Percentiles rank a stretch among this genome's conserved stretches.
Evolutionary conservation across 2,888 invertebrate genomes (phyloP).

Genomic region (Drosophila maculinotata): DNA sequence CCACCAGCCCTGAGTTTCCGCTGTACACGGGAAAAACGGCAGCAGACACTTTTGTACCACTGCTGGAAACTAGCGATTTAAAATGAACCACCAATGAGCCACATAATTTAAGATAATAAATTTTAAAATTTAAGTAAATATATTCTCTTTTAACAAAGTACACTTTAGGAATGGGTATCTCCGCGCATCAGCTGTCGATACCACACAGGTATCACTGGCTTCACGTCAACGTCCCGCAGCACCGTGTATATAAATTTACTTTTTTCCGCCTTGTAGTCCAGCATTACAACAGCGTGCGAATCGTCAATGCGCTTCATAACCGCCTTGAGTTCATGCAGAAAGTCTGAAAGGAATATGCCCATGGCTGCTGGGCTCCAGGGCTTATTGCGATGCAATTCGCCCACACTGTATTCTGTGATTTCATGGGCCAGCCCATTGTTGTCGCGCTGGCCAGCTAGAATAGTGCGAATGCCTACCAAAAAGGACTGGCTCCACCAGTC

Average conservation of each 20-base stretch:
- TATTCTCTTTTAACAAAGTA: background rate
- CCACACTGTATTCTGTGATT: slow-evolving; percentile 32
- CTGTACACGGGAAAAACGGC: slow-evolving; percentile 21
- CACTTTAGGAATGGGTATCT: background rate
- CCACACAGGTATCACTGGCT: slow-evolving; percentile 54
- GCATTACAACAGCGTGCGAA: slow-evolving; percentile 32
- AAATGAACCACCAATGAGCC: slow-evolving; percentile 37
- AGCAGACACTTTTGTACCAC: slow-evolving; percentile 37
- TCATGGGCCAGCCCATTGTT: slow-evolving; percentile 24
- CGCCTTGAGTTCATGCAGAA: slow-evolving; percentile 40
- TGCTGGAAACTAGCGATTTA: slow-evolving; percentile 60
- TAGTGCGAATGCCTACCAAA: slow-evolving; percentile 53
- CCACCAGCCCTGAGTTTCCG: slow-evolving; percentile 34
- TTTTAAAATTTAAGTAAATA: slow-evolving; percentile 9
- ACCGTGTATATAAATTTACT: slow-evolving; percentile 25
- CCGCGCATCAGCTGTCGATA: slow-evolving; percentile 41
- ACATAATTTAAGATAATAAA: background rate
- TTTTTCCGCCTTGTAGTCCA: slow-evolving; percentile 28
- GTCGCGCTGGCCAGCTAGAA: slow-evolving; percentile 53
- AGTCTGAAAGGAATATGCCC: slow-evolving; percentile 45
- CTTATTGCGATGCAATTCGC: slow-evolving; percentile 34
- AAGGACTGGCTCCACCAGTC: slow-evolving; percentile 70
- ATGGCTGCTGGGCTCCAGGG: slow-evolving; percentile 60
- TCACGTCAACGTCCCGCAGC: background rate
- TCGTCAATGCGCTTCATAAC: slow-evolving; percentile 51